Evolutionary conservation across 1,140 invertebrate genomes (phyloP).

Genomic region (Aphelinus certus): DNA sequence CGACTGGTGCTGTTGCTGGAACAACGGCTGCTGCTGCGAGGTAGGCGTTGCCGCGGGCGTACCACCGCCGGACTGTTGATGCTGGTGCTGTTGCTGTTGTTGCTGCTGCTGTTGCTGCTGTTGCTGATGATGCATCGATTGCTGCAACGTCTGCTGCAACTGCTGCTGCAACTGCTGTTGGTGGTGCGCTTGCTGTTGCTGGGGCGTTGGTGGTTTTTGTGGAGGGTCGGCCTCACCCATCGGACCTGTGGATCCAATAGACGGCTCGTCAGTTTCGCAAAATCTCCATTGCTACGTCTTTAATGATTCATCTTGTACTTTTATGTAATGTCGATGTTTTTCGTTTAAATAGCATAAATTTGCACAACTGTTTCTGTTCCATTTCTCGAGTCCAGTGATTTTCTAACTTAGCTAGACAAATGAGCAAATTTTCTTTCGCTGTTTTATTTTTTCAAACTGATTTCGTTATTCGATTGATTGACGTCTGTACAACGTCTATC

Average conservation of each 20-base stretch:
- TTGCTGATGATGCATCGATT: conserved; percentile 41
- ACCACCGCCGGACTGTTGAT: conserved; percentile 34
- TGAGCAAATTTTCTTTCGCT: no score
- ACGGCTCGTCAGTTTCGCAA: neutral
- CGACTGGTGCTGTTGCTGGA: conserved; percentile 46
- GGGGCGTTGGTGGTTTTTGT: conserved; percentile 58
- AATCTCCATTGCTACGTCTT: neutral
- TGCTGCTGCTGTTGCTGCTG: conserved; percentile 35
- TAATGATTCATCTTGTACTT: no score
- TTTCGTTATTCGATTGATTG: neutral
- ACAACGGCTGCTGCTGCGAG: conserved; percentile 45
- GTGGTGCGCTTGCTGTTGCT: conserved; percentile 54
- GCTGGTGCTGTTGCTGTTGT: conserved; percentile 25
- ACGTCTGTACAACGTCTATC: no score
- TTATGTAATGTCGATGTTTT: no score
- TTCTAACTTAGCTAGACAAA: no score
- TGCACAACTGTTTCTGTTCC: no score
- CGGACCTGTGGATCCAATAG: conserved; percentile 46
- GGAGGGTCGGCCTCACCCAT: conserved; percentile 49
- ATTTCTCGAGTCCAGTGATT: no score
- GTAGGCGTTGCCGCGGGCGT: conserved; percentile 46
- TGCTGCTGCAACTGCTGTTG: conserved; percentile 51
- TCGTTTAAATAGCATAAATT: no score
- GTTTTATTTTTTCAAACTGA: no score
- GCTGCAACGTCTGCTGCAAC: conserved; percentile 46